phyloP scores from a whole-genome alignment of 2,797 vertebrate species.

The Lates japonicus region DNA sequence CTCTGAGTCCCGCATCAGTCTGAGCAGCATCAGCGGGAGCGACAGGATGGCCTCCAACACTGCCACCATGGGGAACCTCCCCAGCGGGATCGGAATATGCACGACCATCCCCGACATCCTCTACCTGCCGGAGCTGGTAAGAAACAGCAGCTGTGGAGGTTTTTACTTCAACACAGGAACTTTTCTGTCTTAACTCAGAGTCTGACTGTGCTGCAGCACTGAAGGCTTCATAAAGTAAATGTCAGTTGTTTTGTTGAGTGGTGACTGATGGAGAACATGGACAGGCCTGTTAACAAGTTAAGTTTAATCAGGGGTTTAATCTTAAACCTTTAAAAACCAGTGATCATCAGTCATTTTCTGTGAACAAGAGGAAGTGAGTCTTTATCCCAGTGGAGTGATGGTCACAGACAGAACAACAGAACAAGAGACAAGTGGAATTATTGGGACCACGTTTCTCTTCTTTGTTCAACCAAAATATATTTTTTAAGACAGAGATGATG shows the following conservation, averaged over 20 bases:
- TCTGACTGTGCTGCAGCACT: too few species aligned
- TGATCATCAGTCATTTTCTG: too few species aligned
- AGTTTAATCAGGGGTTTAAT: too few species aligned
- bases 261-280: too few species aligned
- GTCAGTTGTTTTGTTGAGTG: too few species aligned
- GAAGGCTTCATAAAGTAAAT: too few species aligned
- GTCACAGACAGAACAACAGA: not conserved
- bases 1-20: constrained; percentile 21
- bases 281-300: too few species aligned
- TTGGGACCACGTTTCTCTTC: too few species aligned
- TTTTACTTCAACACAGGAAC: not conserved
- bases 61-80: constrained; percentile 77
- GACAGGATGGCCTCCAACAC: constrained; percentile 75
- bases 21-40: constrained; percentile 17
- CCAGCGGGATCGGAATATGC: constrained; percentile 85
- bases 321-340: too few species aligned
- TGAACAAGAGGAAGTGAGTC: too few species aligned
- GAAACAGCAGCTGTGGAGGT: constrained; percentile 24
- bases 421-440: not conserved
- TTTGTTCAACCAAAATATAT: too few species aligned
- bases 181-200: not conserved
- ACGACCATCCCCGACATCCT: constrained; percentile 87
- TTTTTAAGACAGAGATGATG: too few species aligned
- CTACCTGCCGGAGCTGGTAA: constrained; percentile 90
- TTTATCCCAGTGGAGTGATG: not conserved